Percentiles rank a stretch among this genome's conserved stretches.
Evolutionary conservation across 1,140 invertebrate species (phyloP).

Genomic region (Diuraphis noxia): DNA sequence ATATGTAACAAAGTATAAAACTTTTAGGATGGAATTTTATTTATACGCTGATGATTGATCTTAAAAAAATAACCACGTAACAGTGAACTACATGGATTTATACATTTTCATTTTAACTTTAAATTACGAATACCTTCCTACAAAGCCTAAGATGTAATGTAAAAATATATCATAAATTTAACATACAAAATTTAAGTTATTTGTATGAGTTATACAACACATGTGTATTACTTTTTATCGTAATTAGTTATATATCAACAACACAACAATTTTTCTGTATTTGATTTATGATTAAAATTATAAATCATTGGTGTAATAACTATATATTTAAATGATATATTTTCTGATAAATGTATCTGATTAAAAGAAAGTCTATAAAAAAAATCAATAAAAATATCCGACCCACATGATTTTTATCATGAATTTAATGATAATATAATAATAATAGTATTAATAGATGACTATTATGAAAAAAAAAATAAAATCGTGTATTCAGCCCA

Average conservation of each 20-base stretch:
- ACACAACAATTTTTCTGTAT: neutral
- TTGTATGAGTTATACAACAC: neutral
- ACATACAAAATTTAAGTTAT: neutral
- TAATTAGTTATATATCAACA: neutral
- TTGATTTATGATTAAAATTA: neutral
- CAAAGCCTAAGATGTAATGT: neutral
- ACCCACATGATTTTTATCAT: no score
- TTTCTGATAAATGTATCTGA: no score
- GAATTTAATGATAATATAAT: no score
- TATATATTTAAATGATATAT: no score
- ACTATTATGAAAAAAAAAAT: neutral
- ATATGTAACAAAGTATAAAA: slow-evolving; percentile 35
- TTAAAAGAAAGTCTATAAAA: no score
- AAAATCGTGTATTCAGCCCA: no score
- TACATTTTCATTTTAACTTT: slow-evolving; percentile 14
- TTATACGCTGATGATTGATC: neutral
- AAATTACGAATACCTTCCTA: neutral
- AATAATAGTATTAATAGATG: no score
- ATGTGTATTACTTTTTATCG: neutral
- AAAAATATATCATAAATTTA: neutral
- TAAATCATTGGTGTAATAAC: no score
- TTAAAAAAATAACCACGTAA: slow-evolving; percentile 24
- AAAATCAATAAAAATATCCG: no score
- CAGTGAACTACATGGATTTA: neutral
- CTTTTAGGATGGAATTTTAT: neutral